Conservation (phyloP, 2,888 invertebrate species). For the Ferrisia virgata region DNA sequence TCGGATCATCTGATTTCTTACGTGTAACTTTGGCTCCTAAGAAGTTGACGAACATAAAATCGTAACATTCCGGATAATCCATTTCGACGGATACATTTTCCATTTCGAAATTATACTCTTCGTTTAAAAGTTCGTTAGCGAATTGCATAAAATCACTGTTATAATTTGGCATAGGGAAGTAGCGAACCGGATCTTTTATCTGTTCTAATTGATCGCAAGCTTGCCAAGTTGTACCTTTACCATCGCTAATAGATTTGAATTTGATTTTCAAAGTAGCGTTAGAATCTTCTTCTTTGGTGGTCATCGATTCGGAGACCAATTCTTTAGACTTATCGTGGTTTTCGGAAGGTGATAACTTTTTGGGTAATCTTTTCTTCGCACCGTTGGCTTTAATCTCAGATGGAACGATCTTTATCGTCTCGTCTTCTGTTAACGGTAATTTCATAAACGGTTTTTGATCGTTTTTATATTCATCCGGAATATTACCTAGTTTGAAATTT, state of each 20-base stretch:
- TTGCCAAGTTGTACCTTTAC: background rate
- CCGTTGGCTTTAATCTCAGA: conserved; percentile 9
- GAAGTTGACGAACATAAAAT: background rate
- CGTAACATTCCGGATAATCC: conserved; percentile 27
- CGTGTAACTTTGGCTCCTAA: conserved; percentile 30
- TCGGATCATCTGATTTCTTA: background rate
- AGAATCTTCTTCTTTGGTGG: background rate
- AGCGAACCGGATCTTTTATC: background rate
- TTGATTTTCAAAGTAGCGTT: background rate
- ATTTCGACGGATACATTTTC: conserved; percentile 10
- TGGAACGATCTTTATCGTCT: background rate
- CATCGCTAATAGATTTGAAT: background rate
- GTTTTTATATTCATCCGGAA: background rate
- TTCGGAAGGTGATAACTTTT: background rate
- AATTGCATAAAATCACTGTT: conserved; percentile 6
- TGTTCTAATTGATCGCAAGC: background rate
- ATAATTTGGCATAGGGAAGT: background rate
- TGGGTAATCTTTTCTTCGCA: background rate
- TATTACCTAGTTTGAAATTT: background rate
- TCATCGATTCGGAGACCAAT: no score
- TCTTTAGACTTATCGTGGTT: background rate
- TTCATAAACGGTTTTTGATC: background rate
- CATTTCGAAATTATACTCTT: background rate
- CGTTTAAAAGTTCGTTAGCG: background rate
- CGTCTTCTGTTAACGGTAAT: background rate